These are phyloP conservation scores for Anser cygnoides DNA, from an alignment of 2,113 vertebrate genomes.

Conservation along the genomic window DNA sequence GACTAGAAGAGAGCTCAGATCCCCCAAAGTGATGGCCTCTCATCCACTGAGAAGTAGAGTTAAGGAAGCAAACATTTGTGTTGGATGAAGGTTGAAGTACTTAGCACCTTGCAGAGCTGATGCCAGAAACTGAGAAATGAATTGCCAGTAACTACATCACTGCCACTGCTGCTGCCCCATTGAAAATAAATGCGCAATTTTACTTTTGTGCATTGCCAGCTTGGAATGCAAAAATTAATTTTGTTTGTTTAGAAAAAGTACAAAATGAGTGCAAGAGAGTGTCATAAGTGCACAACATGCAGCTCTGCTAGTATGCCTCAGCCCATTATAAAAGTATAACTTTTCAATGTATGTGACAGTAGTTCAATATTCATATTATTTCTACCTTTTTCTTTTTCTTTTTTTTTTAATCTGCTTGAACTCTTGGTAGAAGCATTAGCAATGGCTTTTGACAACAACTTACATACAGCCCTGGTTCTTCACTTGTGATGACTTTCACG, in stretches of 20 bases:
- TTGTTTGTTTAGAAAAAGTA: neutral
- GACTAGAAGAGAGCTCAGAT: neutral
- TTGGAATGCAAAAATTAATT: neutral
- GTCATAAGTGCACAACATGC: neutral
- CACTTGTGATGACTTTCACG: neutral
- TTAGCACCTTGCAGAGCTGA: neutral
- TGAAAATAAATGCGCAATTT: neutral
- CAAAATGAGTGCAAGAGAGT: neutral
- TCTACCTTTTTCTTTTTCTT: neutral
- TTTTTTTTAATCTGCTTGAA: neutral
- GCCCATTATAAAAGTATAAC: neutral
- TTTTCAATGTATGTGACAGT: neutral
- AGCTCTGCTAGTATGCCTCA: neutral
- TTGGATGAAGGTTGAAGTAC: neutral
- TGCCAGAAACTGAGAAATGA: rapidly evolving
- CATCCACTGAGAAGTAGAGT: neutral
- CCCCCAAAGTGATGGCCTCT: neutral
- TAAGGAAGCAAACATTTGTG: neutral
- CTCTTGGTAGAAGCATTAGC: neutral
- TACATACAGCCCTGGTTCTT: neutral
- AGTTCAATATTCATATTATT: neutral
- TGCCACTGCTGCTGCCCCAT: neutral
- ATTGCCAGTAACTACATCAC: neutral
- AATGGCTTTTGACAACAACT: neutral
- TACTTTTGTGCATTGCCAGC: neutral